Conservation (phyloP, 2,113 vertebrate genomes). For the Ornithorhynchus anatinus region DNA sequence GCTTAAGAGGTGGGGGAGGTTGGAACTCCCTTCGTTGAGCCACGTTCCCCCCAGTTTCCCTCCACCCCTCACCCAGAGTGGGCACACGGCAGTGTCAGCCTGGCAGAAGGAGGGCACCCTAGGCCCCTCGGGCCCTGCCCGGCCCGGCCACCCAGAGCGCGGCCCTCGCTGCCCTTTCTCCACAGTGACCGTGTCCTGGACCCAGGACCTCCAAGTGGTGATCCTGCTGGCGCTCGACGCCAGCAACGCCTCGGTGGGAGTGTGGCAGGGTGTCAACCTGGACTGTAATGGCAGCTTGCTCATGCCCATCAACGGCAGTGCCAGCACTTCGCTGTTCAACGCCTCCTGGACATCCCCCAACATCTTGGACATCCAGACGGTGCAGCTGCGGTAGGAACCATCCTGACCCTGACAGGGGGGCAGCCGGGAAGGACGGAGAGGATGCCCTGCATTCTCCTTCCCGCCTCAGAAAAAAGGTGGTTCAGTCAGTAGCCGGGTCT, state of each 20-base stretch:
- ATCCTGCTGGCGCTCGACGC: conserved; percentile 27
- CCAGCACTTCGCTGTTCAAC: accelerated
- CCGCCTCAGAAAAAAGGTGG: too few species aligned
- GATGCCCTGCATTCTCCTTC: too few species aligned
- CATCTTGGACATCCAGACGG: accelerated
- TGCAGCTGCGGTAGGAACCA: conserved; percentile 52
- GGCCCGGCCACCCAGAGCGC: accelerated
- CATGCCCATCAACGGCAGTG: accelerated
- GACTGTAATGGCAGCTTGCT: not conserved
- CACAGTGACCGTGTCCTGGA: conserved; percentile 33
- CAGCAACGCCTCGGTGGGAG: accelerated
- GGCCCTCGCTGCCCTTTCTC: not conserved
- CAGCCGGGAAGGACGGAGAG: too few species aligned
- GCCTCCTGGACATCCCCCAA: conserved; percentile 1
- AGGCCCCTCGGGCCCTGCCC: too few species aligned
- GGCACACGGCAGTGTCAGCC: too few species aligned
- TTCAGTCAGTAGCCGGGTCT: too few species aligned
- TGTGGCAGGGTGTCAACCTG: accelerated
- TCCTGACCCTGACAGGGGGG: accelerated
- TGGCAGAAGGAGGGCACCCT: too few species aligned
- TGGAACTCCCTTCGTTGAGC: too few species aligned
- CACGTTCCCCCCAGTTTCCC: too few species aligned
- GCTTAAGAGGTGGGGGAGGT: too few species aligned
- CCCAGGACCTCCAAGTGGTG: accelerated
- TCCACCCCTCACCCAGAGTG: too few species aligned